phyloP scores from a whole-genome alignment of 2,113 vertebrate genomes.

The Ophiodon elongatus region DNA sequence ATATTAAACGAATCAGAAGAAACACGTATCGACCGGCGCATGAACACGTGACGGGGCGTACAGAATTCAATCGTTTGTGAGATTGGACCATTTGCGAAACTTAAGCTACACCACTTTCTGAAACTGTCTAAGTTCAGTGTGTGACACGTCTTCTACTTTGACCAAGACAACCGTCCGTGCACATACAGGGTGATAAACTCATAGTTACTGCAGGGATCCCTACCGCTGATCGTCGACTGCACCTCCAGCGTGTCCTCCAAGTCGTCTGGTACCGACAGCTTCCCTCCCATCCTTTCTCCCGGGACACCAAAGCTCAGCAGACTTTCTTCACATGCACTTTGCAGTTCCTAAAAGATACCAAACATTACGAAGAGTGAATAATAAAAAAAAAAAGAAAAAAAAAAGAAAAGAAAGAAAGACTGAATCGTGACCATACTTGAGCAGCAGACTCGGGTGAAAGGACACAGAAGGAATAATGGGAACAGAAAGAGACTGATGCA shows the following conservation, averaged over 20 bases:
- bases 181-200: not conserved
- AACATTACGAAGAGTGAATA: not conserved
- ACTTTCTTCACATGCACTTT: constrained; percentile 14
- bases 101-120: not conserved
- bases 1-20: not conserved
- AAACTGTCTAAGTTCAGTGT: not conserved
- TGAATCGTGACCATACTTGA: not conserved
- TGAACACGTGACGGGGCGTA: not conserved
- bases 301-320: constrained; percentile 20
- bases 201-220: not conserved
- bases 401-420: too few relatives aligned
- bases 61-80: not conserved
- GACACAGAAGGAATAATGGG: constrained; percentile 6
- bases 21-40: not conserved
- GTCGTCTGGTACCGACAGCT: constrained; percentile 27
- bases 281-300: constrained; percentile 48
- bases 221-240: constrained; percentile 49
- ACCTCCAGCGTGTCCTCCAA: constrained; percentile 48
- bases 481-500: constrained; percentile 35
- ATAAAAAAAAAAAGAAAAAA: not conserved
- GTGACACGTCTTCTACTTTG: not conserved
- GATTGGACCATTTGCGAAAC: not conserved
- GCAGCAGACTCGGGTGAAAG: constrained; percentile 24
- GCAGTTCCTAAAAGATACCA: constrained; percentile 6
- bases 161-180: fast-evolving